Conservation (phyloP, 2,113 vertebrate genomes). For the Oryzias melastigma region DNA sequence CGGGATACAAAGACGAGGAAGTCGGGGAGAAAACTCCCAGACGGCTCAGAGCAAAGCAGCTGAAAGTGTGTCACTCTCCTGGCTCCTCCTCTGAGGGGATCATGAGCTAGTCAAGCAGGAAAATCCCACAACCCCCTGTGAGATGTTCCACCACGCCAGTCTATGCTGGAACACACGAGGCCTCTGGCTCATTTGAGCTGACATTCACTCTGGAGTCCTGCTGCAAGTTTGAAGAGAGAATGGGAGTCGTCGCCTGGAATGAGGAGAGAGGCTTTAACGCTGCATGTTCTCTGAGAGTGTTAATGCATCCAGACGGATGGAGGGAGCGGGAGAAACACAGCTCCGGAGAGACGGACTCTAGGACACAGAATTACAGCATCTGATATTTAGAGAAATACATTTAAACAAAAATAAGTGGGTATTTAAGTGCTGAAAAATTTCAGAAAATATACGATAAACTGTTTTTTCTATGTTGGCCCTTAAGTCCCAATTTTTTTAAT, state of each 20-base stretch:
- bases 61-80: conserved; percentile 39
- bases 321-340: not conserved
- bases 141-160: conserved; percentile 8
- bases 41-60: conserved; percentile 30
- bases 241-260: not conserved
- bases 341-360: not conserved
- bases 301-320: not conserved
- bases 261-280: not conserved
- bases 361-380: not conserved
- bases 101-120: conserved; percentile 32
- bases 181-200: conserved; percentile 13
- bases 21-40: not conserved
- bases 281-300: not conserved
- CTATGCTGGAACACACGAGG: conserved; percentile 19
- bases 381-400: not conserved
- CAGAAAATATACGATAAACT: too few species aligned
- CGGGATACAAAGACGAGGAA: not conserved
- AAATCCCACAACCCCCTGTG: conserved; percentile 12
- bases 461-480: too few species aligned
- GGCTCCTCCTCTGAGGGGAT: conserved; percentile 39
- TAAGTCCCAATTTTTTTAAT: too few species aligned
- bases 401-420: not conserved
- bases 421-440: too few species aligned
- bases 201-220: conserved; percentile 24
- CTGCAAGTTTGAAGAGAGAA: conserved; percentile 12